A percentile compares a stretch with the other conserved stretches of the same genome.
Evolutionary conservation across 1,140 invertebrate species (phyloP).

Genomic region (Leptonema lineaticorne): DNA sequence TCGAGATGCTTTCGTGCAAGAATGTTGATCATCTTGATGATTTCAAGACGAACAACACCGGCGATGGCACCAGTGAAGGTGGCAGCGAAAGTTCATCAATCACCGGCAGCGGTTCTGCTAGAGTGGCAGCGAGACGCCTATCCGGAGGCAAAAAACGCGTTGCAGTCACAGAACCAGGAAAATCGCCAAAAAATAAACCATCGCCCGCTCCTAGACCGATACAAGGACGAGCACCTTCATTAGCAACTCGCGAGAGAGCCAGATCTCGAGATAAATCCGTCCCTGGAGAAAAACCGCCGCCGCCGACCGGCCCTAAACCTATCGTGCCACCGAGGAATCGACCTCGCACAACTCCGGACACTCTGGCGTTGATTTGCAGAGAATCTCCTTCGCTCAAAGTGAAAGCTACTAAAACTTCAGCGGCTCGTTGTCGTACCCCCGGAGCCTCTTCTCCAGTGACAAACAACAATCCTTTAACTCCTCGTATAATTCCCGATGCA

Average conservation of each 20-base stretch:
- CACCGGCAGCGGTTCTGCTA: conserved; percentile 50
- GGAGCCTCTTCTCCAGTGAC: conserved; percentile 59
- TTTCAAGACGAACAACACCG: conserved; percentile 47
- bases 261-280: conserved; percentile 58
- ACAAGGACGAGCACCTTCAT: conserved; percentile 54
- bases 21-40: conserved; percentile 53
- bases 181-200: conserved; percentile 44
- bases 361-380: conserved; percentile 50
- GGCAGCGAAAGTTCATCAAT: conserved; percentile 76
- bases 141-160: conserved; percentile 45
- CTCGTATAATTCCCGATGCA: conserved; percentile 41
- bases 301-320: conserved; percentile 56
- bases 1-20: conserved; percentile 55
- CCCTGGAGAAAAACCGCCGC: conserved; percentile 49
- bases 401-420: conserved; percentile 59
- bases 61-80: conserved; percentile 65
- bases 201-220: conserved; percentile 58
- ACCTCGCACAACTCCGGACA: conserved; percentile 48
- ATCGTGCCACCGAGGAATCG: conserved; percentile 58
- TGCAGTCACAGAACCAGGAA: conserved; percentile 48
- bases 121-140: conserved; percentile 44
- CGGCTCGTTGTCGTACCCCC: conserved; percentile 60
- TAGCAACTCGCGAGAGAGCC: conserved; percentile 55
- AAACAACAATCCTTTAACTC: conserved; percentile 14
- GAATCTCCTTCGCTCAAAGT: conserved; percentile 55